These are phyloP conservation scores for Natator depressus DNA, from an alignment of 2,113 vertebrate species.

Conservation along the genomic window DNA sequence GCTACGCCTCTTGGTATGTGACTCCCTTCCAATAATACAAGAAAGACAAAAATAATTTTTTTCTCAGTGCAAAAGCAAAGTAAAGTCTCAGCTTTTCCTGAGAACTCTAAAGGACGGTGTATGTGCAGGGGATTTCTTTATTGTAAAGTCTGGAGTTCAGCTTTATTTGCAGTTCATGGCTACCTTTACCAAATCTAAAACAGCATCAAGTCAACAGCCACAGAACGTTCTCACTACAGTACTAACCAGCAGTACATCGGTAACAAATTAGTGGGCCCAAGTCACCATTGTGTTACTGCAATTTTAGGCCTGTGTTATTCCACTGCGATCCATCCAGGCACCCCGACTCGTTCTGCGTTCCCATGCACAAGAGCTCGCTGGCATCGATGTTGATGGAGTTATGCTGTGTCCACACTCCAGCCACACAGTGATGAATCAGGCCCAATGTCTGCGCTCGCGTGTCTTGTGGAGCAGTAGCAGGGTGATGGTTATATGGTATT, in stretches of 20 bases:
- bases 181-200: conserved; percentile 63
- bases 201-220: neutral
- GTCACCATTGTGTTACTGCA: neutral
- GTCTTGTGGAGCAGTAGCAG: neutral
- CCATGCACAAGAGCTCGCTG: conserved; percentile 82
- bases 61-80: neutral
- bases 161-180: conserved; percentile 62
- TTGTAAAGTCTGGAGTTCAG: conserved; percentile 32
- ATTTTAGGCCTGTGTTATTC: neutral
- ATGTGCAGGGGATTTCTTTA: conserved; percentile 22
- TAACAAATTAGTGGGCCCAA: rapidly evolving
- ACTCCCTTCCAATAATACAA: neutral
- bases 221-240: neutral
- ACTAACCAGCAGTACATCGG: neutral
- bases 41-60: neutral
- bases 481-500: rapidly evolving
- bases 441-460: neutral
- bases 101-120: neutral
- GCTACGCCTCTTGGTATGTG: neutral
- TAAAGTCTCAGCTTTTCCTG: neutral
- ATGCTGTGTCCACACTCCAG: neutral
- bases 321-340: conserved; percentile 85
- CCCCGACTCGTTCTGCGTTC: conserved; percentile 84
- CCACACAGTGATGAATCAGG: neutral
- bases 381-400: conserved; percentile 46